Evolutionary conservation across 2,888 invertebrate species (phyloP), one percentile per base, ranked within the genome.

Genomic region (Latheticus oryzae): DNA sequence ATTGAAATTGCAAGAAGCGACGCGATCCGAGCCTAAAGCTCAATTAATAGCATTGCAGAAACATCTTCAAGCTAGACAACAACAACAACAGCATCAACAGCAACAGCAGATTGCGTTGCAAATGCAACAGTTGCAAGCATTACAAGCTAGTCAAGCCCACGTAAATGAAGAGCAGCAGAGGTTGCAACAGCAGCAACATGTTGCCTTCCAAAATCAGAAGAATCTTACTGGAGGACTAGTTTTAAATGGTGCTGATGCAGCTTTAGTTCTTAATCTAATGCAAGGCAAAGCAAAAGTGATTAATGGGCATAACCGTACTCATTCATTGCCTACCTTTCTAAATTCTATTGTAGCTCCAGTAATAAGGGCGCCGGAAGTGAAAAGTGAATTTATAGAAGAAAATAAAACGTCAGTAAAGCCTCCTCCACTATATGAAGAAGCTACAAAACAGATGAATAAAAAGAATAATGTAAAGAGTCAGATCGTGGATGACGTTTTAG

Each of bases 401-500:
- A 67, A 67, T 1, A 83, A 84, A 69, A 82, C 83, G 61, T n/a
- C n/a, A n/a, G n/a, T n/a, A n/a, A n/a, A n/a, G n/a, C 87, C 87
- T 2, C 85, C 85, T 5, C 89, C 89, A 7, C 83, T 87, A 52
- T 90, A 90, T 71, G 88, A 88, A 66, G 90, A 90, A 74, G 89
- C 88, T 83, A 89, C 73, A 84, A 90, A 77, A 85, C 88, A 57
- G 38, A 72, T 72, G 42, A 75, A 73, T 28, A 76, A 76, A 53
- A 78, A 78, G 61, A 77, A 67, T 52, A 74, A 71, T 73, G 74
- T 84, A 16, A 87, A 89, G 74, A 91, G 91, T 71, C 90, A 93
- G 75, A 89, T 89, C 48, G 90, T 95, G 71, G 93, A 94, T 73
- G 96, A 97, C 77, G 95, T 97, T 0, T 80, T 97, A 48, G 95